phyloP scores from a whole-genome alignment of 35 echinoderm and acorn worm species.

The Acanthaster planci region DNA sequence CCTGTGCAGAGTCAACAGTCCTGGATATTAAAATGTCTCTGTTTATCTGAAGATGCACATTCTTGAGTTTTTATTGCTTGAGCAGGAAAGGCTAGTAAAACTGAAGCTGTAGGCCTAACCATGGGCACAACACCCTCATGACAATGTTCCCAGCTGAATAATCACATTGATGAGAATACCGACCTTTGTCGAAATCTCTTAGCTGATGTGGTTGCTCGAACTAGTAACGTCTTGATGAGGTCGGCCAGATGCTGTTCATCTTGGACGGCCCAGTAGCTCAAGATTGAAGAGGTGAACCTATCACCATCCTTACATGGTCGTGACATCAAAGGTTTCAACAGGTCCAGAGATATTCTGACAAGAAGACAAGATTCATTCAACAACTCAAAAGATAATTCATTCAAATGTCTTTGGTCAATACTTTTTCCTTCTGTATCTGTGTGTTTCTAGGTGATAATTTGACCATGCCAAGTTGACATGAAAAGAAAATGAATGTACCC shows the following conservation, averaged over 20 bases:
- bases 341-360: conserved; percentile 68
- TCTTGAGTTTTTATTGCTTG: too few relatives aligned
- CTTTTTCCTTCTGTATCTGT: too few relatives aligned
- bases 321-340: conserved; percentile 80
- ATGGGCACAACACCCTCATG: not conserved
- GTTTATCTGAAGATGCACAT: not conserved
- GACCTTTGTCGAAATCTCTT: conserved; percentile 88
- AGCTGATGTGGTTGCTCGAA: conserved; percentile 71
- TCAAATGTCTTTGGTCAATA: too few relatives aligned
- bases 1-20: not conserved
- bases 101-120: not conserved
- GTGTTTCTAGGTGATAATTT: too few relatives aligned
- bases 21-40: not conserved
- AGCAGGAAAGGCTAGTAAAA: not conserved
- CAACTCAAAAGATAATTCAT: too few relatives aligned
- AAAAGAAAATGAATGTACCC: too few relatives aligned
- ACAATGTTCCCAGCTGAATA: not conserved
- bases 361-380: not conserved
- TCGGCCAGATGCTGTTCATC: conserved; percentile 92
- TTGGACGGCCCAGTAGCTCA: conserved; percentile 90
- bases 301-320: conserved; percentile 70
- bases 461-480: too few relatives aligned
- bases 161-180: not conserved
- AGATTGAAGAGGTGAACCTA: conserved; percentile 73
- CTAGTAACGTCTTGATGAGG: conserved; percentile 74